Evolutionary conservation across 2,888 invertebrate species (phyloP), one percentile per base, ranked within the genome.

Genomic region (Tortrix viridana): DNA sequence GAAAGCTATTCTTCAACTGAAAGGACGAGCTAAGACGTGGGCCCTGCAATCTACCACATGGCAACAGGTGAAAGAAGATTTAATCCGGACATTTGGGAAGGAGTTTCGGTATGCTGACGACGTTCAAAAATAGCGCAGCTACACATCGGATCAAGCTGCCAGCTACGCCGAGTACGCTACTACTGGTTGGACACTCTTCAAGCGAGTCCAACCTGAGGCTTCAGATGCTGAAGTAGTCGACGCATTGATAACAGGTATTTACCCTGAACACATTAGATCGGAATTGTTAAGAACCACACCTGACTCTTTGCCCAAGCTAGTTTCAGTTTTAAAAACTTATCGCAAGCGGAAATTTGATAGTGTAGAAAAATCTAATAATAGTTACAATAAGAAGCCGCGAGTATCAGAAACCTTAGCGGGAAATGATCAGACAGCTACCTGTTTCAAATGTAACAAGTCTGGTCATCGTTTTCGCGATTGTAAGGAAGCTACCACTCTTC

Each of bases 11-110:
- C 44, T 67, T 5, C 68, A 66, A 43, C 49, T 68, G 14, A 63
- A 41, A 63, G 66, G 70, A 22, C 20, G 67, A 23, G 67, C 67
- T 3, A 68, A 67, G n/a, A 70, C 53, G 18, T 67, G 68, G 65
- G 66, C 67, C 0, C 64, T 70, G 1, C 60, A 58, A 18, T 65
- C 70, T 4, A 68, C 66, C 6, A 63, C 65, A 3, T 69, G 64
- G 60, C 50, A 69, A 14, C 57, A 67, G 52, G 56, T 68, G 19
- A 66, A 67, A 47, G 18, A 52, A 32, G 65, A 69, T 0, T 16
- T 68, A 32, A 65, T 67, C 38, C 60, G 18, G 5, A 65, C 62
- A 6, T 69, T 69, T 48, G 61, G 65, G 3, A 61, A 12, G 32
- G 65, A 69, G 49, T 66, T 66, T 52, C 67, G 66, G 38, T 68